Percentiles rank a stretch among this genome's conserved stretches.
phyloP scores from a whole-genome alignment of 2,888 invertebrate species.

The Tetragonisca angustula region DNA sequence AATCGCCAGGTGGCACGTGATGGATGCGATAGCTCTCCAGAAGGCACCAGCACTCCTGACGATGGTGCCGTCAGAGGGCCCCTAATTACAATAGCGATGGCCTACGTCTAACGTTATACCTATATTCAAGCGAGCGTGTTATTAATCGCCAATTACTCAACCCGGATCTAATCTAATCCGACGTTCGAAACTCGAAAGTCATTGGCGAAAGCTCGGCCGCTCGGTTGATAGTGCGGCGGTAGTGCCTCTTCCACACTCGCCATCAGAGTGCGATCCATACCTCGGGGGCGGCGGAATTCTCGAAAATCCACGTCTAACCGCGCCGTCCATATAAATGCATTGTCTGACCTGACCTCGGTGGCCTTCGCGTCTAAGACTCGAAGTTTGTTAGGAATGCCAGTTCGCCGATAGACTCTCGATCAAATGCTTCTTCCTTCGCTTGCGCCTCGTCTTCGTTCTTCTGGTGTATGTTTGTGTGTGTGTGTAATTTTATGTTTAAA shows the following conservation, averaged over 20 bases:
- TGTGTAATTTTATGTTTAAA: no score
- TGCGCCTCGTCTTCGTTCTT: background rate
- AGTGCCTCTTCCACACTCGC: background rate
- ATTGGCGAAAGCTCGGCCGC: constrained; percentile 65
- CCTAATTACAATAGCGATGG: constrained; percentile 78
- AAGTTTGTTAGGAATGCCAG: background rate
- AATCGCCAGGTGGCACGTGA: constrained; percentile 77
- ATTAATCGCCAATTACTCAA: constrained; percentile 81
- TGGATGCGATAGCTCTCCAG: constrained; percentile 73
- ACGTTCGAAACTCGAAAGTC: constrained; percentile 70
- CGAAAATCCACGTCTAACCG: background rate
- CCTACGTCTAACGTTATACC: constrained; percentile 69
- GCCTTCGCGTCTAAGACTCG: background rate
- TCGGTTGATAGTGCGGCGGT: constrained; percentile 66
- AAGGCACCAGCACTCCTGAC: constrained; percentile 53
- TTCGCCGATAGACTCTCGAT: background rate
- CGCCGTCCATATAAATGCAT: background rate
- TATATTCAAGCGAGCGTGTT: constrained; percentile 72
- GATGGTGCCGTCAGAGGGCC: constrained; percentile 54
- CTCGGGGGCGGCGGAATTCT: background rate
- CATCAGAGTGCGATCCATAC: no score
- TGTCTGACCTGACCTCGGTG: background rate
- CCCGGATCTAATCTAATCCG: constrained; percentile 77
- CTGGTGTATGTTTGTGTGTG: no score
- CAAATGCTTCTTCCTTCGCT: background rate